Evolutionary conservation across 2,113 vertebrate species (phyloP).

Genomic region (Phaetusa simplex): DNA sequence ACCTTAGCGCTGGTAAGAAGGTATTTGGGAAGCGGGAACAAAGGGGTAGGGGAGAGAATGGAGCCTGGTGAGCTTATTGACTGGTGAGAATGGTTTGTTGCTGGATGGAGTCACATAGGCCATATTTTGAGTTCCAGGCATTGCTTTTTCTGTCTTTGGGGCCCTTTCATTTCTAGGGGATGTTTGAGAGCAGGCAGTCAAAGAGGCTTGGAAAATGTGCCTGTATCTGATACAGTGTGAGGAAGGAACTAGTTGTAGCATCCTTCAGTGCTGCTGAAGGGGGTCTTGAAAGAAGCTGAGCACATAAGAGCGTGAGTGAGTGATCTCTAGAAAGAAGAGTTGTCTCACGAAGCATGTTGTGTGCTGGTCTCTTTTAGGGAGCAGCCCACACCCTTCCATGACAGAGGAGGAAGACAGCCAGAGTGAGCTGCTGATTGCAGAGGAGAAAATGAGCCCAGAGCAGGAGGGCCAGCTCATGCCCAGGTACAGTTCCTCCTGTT

Average conservation of each 20-base stretch:
- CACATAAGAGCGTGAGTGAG: accelerated
- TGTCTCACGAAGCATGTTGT: not conserved
- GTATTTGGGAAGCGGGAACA: not conserved
- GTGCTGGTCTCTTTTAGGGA: conserved; percentile 76
- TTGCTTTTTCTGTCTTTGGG: not conserved
- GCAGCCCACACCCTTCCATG: conserved; percentile 94
- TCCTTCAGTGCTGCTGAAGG: not conserved
- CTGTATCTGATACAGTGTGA: not conserved
- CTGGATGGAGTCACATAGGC: not conserved
- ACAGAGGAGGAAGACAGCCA: conserved; percentile 97
- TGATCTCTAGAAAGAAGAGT: not conserved
- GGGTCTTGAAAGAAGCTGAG: not conserved
- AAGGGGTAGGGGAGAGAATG: not conserved
- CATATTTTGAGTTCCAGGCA: not conserved
- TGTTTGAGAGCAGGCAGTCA: not conserved
- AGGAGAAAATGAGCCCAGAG: conserved; percentile 96
- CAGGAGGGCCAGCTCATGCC: conserved; percentile 95
- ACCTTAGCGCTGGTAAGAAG: conserved; percentile 90
- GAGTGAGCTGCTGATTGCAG: conserved; percentile 92
- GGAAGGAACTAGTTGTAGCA: not conserved
- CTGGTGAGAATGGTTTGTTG: not conserved
- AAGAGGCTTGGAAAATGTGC: not conserved
- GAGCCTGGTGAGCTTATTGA: not conserved
- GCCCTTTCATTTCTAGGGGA: not conserved
- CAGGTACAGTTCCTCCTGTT: conserved; percentile 74